These are phyloP conservation scores for Leptinotarsa lineolata DNA, from an alignment of 1,140 invertebrate genomes.

Conservation along the genomic window DNA sequence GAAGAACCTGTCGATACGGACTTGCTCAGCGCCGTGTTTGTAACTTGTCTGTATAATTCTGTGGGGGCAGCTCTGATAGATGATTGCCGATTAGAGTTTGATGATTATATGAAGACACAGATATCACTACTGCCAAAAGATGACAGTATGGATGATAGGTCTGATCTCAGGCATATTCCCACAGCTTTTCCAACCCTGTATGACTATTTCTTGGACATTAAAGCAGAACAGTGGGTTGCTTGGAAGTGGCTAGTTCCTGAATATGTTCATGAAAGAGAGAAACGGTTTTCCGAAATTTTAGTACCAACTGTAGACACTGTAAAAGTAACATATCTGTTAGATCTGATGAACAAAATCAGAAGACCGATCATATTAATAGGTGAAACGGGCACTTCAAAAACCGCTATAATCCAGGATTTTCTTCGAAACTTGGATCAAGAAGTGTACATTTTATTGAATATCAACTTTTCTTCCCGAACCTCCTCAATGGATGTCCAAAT, in stretches of 20 bases:
- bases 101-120: constrained; percentile 77
- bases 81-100: constrained; percentile 72
- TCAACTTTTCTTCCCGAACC: constrained; percentile 90
- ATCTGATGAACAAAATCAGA: constrained; percentile 76
- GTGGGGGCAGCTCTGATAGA: constrained; percentile 77
- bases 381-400: constrained; percentile 89
- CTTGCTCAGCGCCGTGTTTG: constrained; percentile 72
- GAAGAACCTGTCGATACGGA: constrained; percentile 61
- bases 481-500: constrained; percentile 86
- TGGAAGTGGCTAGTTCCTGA: constrained; percentile 78
- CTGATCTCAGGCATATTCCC: constrained; percentile 72
- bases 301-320: constrained; percentile 89
- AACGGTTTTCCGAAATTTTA: constrained; percentile 80
- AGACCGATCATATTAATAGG: constrained; percentile 83
- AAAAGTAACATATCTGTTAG: constrained; percentile 75
- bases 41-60: constrained; percentile 81
- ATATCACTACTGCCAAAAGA: constrained; percentile 70
- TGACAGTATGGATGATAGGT: constrained; percentile 67
- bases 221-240: constrained; percentile 77
- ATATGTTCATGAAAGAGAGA: constrained; percentile 73
- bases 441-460: constrained; percentile 71
- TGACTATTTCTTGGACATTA: constrained; percentile 79
- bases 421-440: constrained; percentile 70
- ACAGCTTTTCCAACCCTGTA: constrained; percentile 69
- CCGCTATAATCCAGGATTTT: constrained; percentile 83